These are phyloP conservation scores for Phoxinus phoxinus DNA, from an alignment of 2,113 vertebrate genomes.

Conservation along the genomic window DNA sequence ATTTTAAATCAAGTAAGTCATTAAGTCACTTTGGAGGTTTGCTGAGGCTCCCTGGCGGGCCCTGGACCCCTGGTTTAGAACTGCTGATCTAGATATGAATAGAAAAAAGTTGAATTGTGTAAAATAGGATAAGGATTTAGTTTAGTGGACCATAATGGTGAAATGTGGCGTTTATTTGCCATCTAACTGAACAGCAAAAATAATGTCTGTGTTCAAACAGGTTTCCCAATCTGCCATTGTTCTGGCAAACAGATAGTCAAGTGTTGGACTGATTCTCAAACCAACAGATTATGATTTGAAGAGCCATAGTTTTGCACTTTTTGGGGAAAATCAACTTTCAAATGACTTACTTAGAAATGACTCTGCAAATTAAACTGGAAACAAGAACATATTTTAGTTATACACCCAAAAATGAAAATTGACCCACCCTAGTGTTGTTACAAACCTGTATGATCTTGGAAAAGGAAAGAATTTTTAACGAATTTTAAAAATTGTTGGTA, in stretches of 20 bases:
- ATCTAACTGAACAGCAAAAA: not conserved
- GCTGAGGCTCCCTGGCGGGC: not conserved
- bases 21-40: not conserved
- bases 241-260: not conserved
- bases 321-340: not conserved
- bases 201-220: not conserved
- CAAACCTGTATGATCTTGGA: no score
- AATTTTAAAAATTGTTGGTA: no score
- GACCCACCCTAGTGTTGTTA: no score
- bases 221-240: not conserved
- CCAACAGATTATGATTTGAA: not conserved
- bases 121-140: not conserved
- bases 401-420: no score
- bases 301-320: not conserved
- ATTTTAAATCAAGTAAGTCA: not conserved
- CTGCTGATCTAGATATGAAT: not conserved
- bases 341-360: not conserved
- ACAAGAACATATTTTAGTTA: no score
- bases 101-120: not conserved
- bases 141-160: not conserved
- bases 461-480: no score
- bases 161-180: not conserved
- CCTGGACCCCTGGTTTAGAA: no score
- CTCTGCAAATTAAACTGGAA: no score
- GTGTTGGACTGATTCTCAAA: not conserved